Evolutionary conservation across 2,797 vertebrate species (phyloP), one percentile per base, ranked within the genome.

Genomic region (Ammospiza maritima): DNA sequence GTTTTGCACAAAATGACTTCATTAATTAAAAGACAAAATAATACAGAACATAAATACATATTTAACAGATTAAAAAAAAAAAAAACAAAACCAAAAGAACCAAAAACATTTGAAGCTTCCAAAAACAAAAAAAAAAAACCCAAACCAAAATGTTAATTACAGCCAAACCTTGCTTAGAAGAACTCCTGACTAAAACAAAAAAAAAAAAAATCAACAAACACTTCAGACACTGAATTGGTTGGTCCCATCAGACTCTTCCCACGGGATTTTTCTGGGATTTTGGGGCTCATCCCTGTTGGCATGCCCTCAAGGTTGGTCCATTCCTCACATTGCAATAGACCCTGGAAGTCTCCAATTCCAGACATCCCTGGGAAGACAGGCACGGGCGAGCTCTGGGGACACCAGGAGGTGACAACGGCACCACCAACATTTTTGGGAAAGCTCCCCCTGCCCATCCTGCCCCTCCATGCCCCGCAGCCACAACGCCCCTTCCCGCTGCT

Each of bases 41-140:
- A 98, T 94, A 98, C 82, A 94, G 93, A 97, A 98, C 98, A 98
- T 98, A 98, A 98, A 98, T 98, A 98, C 93, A 96, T 98, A 98
- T 98, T 97, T 93, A 98, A 98, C 95, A 97, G 92, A 94, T 97
- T 96, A 62, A 70, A 96, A 96, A 97, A 90, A 44, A 3, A 57
- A 70, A 96, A 96, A 97, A 90, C 40, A n/a, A 73, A 50, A 3
- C 53, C 67, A 25, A 74, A 94, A 61, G 32, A 66, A 88, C 78
- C 74, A 58, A 92, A 64, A 77, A 47, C 83, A 77, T 61, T 91
- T 97, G 96, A 97, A 98, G 97, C 95, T 95, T 97, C 94, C 82
- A 87, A 96, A 95, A 96, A 88, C 5, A 57, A 56, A 17, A 30
- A 40, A 40, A 40, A 16, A 14, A 3, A 38, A 5, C 11, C 8